Conservation (phyloP, 2,888 invertebrate species). For the Drosophila subquinaria region DNA sequence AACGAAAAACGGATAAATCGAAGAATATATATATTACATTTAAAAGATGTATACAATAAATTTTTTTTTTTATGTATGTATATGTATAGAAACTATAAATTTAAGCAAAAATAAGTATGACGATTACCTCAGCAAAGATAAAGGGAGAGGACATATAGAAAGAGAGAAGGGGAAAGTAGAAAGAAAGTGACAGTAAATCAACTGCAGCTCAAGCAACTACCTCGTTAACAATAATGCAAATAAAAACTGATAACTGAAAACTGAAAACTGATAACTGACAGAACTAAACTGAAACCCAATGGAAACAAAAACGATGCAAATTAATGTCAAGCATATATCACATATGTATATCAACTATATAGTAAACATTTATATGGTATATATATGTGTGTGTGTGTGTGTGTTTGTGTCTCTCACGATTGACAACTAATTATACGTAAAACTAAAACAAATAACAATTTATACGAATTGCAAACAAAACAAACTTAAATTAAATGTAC, state of each 20-base stretch:
- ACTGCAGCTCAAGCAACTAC: slow-evolving; percentile 68
- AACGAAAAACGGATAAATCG: slow-evolving; percentile 13
- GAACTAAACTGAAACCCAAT: slow-evolving; percentile 11
- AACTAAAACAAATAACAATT: slow-evolving; percentile 58
- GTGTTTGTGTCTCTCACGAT: slow-evolving; percentile 34
- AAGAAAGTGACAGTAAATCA: slow-evolving; percentile 34
- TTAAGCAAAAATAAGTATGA: slow-evolving; percentile 34
- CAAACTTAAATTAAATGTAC: slow-evolving; percentile 71
- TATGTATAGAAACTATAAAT: slow-evolving; percentile 31
- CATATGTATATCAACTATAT: slow-evolving; percentile 36
- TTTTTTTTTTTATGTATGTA: slow-evolving; percentile 38
- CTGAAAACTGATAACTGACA: slow-evolving; percentile 12
- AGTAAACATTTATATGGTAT: slow-evolving; percentile 17
- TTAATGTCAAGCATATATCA: slow-evolving; percentile 15
- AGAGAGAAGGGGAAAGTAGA: slow-evolving; percentile 16
- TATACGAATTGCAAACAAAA: slow-evolving; percentile 49
- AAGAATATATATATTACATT: slow-evolving; percentile 23
- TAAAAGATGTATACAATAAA: slow-evolving; percentile 29
- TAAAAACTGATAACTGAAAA: slow-evolving; percentile 18
- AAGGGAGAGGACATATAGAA: slow-evolving; percentile 8
- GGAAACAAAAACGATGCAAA: slow-evolving; percentile 20
- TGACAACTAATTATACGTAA: slow-evolving; percentile 75
- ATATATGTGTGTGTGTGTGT: slow-evolving; percentile 2
- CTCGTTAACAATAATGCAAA: slow-evolving; percentile 69
- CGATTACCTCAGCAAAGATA: slow-evolving; percentile 49